phyloP scores from a whole-genome alignment of 2,113 vertebrate species.

The Panthera tigris region DNA sequence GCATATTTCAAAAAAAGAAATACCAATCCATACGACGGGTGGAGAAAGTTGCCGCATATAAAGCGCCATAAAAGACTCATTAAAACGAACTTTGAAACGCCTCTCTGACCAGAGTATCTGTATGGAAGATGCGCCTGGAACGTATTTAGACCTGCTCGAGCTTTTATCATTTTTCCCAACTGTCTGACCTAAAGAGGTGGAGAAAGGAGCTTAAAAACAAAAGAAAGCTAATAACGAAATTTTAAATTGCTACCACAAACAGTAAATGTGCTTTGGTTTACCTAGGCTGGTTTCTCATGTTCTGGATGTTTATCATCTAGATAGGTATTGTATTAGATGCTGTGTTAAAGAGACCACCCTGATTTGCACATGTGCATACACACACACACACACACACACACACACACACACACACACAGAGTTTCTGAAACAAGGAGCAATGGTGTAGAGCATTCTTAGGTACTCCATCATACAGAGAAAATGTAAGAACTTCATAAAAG shows the following conservation, averaged over 20 bases:
- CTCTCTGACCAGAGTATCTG: not conserved
- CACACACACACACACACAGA: not conserved
- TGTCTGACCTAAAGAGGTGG: constrained; percentile 51
- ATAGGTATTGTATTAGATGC: not conserved
- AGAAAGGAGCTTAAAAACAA: not conserved
- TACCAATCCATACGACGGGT: constrained; percentile 60
- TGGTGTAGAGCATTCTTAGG: not conserved
- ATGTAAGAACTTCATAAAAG: not conserved
- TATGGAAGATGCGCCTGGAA: not conserved
- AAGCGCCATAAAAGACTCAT: constrained; percentile 46
- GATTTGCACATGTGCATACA: too few relatives aligned
- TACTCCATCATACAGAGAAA: not conserved
- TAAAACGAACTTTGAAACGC: constrained; percentile 47
- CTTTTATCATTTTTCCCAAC: constrained; percentile 22
- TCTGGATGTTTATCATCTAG: not conserved
- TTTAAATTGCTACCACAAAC: not conserved
- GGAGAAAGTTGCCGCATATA: constrained; percentile 43
- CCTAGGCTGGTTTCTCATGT: not conserved
- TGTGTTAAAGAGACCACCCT: not conserved
- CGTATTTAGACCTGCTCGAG: not conserved
- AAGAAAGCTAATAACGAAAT: not conserved
- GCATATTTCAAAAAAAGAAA: constrained; percentile 71
- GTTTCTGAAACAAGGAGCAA: not conserved
- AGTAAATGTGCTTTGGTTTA: not conserved
- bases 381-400: not conserved